Percentiles rank a stretch among this genome's conserved stretches.
phyloP scores from a whole-genome alignment of 1,140 invertebrate species.

The Vanessa atalanta region DNA sequence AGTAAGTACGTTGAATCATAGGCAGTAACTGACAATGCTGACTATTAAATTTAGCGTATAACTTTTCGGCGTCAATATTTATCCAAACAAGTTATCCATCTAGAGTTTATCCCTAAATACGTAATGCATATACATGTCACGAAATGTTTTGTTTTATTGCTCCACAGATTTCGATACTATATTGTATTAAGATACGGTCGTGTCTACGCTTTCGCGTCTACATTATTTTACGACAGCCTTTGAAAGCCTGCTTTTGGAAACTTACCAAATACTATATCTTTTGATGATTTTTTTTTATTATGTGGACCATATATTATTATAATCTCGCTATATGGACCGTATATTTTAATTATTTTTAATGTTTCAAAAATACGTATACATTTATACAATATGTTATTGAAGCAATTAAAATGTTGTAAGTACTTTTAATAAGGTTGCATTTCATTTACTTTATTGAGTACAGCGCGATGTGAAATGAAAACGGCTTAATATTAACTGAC shows the following conservation, averaged over 20 bases:
- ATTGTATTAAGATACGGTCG: slow-evolving; percentile 6
- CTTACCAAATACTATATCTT: slow-evolving; percentile 11
- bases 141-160: slow-evolving; percentile 15
- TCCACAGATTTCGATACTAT: slow-evolving; percentile 7
- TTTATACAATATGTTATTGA: too few relatives aligned
- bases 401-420: too few relatives aligned
- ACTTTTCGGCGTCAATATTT: background rate
- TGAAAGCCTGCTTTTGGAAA: slow-evolving; percentile 15
- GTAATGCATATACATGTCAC: slow-evolving; percentile 8
- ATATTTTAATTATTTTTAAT: too few relatives aligned
- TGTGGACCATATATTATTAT: background rate
- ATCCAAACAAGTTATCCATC: background rate
- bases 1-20: too few relatives aligned
- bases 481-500: too few relatives aligned
- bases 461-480: too few relatives aligned
- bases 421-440: too few relatives aligned
- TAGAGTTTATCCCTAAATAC: background rate
- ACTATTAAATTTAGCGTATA: too few relatives aligned
- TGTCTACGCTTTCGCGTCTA: background rate
- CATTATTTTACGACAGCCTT: slow-evolving; percentile 9
- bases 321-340: background rate
- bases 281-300: background rate
- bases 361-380: too few relatives aligned
- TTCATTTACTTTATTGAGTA: too few relatives aligned
- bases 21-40: too few relatives aligned